Evolutionary conservation across 2,113 vertebrate genomes (phyloP).

Genomic region (Paracanthobrama guichenoti): DNA sequence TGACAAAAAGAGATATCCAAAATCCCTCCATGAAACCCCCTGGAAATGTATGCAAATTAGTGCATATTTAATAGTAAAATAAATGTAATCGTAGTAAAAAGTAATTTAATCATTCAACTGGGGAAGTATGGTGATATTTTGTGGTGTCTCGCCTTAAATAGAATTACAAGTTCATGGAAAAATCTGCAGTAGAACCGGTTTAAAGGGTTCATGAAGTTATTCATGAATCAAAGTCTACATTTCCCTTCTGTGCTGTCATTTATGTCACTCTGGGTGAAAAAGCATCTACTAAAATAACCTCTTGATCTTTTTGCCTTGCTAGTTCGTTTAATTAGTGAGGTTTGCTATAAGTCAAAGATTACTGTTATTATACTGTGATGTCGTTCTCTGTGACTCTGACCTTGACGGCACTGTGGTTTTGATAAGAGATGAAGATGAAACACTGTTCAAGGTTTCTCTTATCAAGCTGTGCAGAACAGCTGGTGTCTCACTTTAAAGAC

Average conservation of each 20-base stretch:
- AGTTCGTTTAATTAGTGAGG: too few relatives aligned
- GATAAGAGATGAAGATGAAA: conserved; percentile 12
- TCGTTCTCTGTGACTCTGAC: not conserved
- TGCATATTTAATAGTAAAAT: too few relatives aligned
- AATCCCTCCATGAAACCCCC: too few relatives aligned
- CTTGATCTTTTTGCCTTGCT: not conserved
- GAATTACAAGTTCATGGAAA: not conserved
- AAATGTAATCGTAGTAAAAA: too few relatives aligned
- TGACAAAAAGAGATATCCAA: too few relatives aligned
- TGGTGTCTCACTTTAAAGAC: conserved; percentile 39
- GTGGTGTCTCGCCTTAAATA: too few relatives aligned
- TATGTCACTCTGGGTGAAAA: not conserved
- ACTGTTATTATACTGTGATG: not conserved
- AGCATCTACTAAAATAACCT: not conserved
- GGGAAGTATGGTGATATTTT: too few relatives aligned
- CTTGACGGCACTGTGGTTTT: not conserved
- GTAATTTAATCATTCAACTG: too few relatives aligned
- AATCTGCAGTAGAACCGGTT: not conserved
- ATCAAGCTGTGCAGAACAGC: conserved; percentile 13
- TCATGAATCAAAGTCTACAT: not conserved
- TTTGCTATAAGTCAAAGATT: too few relatives aligned
- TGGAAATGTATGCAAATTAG: too few relatives aligned
- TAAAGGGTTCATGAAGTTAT: not conserved
- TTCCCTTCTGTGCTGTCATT: not conserved
- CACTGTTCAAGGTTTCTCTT: conserved; percentile 33